phyloP scores from a whole-genome alignment of 2,888 invertebrate genomes.

The Epsilonema sp. region DNA sequence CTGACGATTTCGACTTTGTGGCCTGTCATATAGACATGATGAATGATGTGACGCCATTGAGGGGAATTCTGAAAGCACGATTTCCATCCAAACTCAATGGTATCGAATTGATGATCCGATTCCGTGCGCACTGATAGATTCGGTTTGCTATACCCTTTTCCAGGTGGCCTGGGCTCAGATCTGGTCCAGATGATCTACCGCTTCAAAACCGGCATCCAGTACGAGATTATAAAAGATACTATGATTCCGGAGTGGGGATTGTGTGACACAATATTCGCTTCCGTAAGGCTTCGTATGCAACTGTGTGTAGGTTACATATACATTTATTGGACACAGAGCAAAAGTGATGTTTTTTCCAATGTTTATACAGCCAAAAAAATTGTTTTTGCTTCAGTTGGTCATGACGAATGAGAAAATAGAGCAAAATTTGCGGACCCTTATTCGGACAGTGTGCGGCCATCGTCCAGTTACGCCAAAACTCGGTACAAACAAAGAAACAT shows the following conservation, averaged over 20 bases:
- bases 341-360: too few species aligned
- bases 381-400: too few species aligned
- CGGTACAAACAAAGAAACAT: background rate
- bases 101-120: slow-evolving; percentile 11
- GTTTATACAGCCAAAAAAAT: too few species aligned
- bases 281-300: too few species aligned
- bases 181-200: slow-evolving; percentile 43
- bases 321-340: too few species aligned
- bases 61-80: slow-evolving; percentile 53
- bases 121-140: background rate
- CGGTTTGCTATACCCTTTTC: background rate
- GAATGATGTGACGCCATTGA: slow-evolving; percentile 50
- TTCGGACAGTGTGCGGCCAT: background rate
- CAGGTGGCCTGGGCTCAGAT: slow-evolving; percentile 49
- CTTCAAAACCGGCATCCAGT: slow-evolving; percentile 50
- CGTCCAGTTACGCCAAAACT: background rate
- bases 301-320: too few species aligned
- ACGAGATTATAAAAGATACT: slow-evolving; percentile 43
- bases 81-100: slow-evolving; percentile 44
- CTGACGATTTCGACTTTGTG: slow-evolving; percentile 47
- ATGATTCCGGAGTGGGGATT: slow-evolving; percentile 49
- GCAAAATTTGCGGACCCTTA: too few species aligned
- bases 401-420: too few species aligned
- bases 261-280: slow-evolving; percentile 46
- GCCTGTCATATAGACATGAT: slow-evolving; percentile 59